Evolutionary conservation across 2,113 vertebrate genomes (phyloP), one percentile per base, ranked within the genome.

Genomic region (Sinocyclocheilus anophthalmus): DNA sequence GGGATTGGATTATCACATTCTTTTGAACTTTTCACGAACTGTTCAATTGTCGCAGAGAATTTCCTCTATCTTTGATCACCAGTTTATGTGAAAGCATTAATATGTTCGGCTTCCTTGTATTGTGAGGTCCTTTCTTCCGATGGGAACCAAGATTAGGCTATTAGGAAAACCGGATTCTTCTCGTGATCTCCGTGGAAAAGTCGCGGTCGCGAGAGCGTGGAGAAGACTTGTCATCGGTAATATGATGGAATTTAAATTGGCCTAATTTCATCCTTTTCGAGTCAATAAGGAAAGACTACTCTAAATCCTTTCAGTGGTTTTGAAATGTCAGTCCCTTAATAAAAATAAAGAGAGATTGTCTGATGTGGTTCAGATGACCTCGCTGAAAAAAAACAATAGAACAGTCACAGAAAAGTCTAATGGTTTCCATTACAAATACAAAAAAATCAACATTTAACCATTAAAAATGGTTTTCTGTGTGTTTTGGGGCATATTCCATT

Each of bases 1-100:
- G 86, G 87, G 61, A 90, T 89, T 84, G 92, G 93, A 94, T 94
- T 92, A 94, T 91, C 90, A 80, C 87, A 55, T 86, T 57, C 89
- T 90, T 89, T 94, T 93, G 91, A 93, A 92, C 92, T 93, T 84
- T 2, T 63, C 67, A 85, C 85, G 91, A 92, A 91, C 88, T 90
- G 91, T 24, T 85, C 87, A 85, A 84, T 89, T 93, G 93, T 94
- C 93, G 89, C 86, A 61, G n/a, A 5, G 50, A 1, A 89, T 94
- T 93, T 93, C 89, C 91, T 89, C 83, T 45, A 91, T 87, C 94
- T 94, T 95, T 95, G 93, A 95, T 95, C 93, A 89, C 80, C n/a
- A 57, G 76, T 70, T 37, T 82, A 89, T 89, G 90, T 59, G 89
- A 86, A 85, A 76, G 85, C 73, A 84, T 84, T 88, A 84, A 86